phyloP scores from a whole-genome alignment of 2,113 vertebrate genomes.

The Gulo gulo region DNA sequence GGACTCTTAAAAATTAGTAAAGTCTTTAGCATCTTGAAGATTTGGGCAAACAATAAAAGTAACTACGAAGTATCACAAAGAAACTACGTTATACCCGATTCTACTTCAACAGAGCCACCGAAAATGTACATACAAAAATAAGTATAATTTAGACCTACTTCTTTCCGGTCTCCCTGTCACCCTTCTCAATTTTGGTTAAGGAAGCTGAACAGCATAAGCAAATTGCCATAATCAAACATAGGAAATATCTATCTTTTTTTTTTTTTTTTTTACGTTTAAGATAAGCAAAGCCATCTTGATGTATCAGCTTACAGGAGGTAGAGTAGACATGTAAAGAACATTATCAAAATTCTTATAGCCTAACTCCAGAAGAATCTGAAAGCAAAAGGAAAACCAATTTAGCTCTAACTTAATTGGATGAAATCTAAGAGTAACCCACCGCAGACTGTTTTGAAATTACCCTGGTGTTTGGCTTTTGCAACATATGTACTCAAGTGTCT shows the following conservation, averaged over 20 bases:
- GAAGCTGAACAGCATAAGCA: not conserved
- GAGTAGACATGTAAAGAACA: not conserved
- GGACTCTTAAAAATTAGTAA: not conserved
- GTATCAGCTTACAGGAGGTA: not conserved
- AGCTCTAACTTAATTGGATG: conserved; percentile 22
- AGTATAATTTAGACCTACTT: not conserved
- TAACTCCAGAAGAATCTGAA: not conserved
- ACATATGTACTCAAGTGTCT: not conserved
- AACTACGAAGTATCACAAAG: not conserved
- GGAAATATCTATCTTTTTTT: not conserved
- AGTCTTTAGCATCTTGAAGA: conserved; percentile 4
- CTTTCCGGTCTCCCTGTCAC: not conserved
- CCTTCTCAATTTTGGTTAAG: not conserved
- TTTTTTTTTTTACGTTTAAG: not conserved
- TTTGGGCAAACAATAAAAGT: conserved; percentile 35
- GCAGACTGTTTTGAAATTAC: conserved; percentile 23
- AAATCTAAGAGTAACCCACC: conserved; percentile 22
- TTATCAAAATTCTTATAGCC: not conserved
- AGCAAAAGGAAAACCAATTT: conserved; percentile 29
- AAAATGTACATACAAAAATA: not conserved
- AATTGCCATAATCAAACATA: not conserved
- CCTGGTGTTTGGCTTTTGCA: not conserved
- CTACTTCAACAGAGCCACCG: not conserved
- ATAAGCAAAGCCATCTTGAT: not conserved
- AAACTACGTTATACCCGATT: not conserved